Conservation (phyloP, 2,113 vertebrate genomes). For the Oostethus manadensis region DNA sequence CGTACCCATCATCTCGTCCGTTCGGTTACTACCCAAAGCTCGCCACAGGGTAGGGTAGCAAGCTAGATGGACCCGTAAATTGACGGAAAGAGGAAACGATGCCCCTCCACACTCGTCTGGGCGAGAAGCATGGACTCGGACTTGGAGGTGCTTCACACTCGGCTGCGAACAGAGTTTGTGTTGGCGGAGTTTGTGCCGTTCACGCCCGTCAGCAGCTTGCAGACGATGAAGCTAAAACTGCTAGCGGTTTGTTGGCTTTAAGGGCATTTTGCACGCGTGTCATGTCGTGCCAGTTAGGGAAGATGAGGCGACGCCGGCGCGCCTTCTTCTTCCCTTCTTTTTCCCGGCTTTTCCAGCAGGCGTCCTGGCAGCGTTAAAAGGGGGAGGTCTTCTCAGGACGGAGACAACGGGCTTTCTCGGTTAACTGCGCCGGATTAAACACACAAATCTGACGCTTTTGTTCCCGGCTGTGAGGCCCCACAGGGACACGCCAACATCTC, state of each 20-base stretch:
- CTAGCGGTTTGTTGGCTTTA: neutral
- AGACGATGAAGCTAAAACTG: neutral
- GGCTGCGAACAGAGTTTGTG: too few relatives aligned
- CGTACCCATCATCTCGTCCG: too few relatives aligned
- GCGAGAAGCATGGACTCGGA: too few relatives aligned
- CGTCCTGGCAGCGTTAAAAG: neutral
- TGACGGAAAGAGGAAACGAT: too few relatives aligned
- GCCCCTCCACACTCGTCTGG: too few relatives aligned
- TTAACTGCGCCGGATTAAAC: neutral
- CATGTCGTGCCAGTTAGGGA: neutral
- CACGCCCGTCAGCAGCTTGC: too few relatives aligned
- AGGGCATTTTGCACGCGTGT: neutral
- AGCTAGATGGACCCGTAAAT: too few relatives aligned
- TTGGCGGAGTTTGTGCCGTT: too few relatives aligned
- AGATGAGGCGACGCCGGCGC: neutral
- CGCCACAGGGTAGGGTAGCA: too few relatives aligned
- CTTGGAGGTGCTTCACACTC: too few relatives aligned
- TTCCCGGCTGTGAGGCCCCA: neutral
- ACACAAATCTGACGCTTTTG: slow-evolving; percentile 4
- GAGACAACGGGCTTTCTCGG: neutral
- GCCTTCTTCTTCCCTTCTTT: neutral
- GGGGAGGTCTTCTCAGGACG: too few relatives aligned
- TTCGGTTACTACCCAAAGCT: too few relatives aligned
- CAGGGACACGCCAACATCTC: neutral
- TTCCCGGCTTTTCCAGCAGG: neutral